phyloP scores from a whole-genome alignment of 2,113 vertebrate species.

The Tympanuchus pallidicinctus region DNA sequence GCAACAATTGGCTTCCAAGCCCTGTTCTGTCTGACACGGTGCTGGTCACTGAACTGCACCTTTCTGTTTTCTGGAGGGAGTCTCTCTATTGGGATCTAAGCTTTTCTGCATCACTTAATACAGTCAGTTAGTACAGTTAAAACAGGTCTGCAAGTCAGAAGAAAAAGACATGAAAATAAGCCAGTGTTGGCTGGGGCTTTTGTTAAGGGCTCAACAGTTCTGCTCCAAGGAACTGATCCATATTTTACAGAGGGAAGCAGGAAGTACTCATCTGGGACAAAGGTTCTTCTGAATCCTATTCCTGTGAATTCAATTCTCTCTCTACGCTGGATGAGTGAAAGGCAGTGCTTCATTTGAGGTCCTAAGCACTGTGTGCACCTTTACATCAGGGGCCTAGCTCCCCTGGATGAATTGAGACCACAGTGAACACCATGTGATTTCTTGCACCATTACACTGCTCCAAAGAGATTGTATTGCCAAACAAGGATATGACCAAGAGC shows the following conservation, averaged over 20 bases:
- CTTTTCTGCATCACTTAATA: background rate
- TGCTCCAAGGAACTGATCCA: background rate
- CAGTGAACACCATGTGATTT: rapidly evolving
- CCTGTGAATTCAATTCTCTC: background rate
- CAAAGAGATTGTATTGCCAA: background rate
- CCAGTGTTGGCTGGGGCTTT: background rate
- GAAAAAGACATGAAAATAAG: background rate
- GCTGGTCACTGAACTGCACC: background rate
- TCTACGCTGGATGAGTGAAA: rapidly evolving
- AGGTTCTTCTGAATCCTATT: background rate
- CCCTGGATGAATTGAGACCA: background rate
- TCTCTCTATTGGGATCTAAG: background rate
- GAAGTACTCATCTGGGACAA: background rate
- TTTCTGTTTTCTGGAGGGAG: background rate
- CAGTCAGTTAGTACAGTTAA: background rate
- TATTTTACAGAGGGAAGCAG: background rate
- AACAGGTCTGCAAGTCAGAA: background rate
- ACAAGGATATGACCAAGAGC: background rate
- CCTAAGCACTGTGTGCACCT: background rate
- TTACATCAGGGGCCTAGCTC: background rate
- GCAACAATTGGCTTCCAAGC: background rate
- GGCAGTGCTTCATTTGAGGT: background rate
- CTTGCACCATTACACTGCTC: background rate
- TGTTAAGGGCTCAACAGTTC: background rate
- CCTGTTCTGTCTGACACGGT: background rate